Evolutionary conservation across 2,797 vertebrate genomes (phyloP).

Genomic region (Synanceia verrucosa): DNA sequence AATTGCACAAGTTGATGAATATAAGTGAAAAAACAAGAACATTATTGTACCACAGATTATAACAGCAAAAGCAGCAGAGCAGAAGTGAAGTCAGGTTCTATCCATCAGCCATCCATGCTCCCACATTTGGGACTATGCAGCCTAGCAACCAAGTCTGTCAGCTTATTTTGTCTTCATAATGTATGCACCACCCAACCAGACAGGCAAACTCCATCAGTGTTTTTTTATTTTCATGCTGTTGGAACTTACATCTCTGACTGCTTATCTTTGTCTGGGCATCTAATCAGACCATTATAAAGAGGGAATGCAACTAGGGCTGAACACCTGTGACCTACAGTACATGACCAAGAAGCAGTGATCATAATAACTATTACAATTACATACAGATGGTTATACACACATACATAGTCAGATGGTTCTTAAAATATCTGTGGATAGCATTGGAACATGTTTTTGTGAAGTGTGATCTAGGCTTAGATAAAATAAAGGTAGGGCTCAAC

Average conservation of each 20-base stretch:
- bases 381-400: background rate
- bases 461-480: background rate
- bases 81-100: constrained; percentile 25
- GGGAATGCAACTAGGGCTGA: background rate
- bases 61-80: constrained; percentile 13
- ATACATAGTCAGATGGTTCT: background rate
- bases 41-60: background rate
- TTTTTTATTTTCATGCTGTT: background rate
- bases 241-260: background rate
- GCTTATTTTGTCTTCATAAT: constrained; percentile 34
- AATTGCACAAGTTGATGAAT: constrained; percentile 1
- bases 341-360: background rate
- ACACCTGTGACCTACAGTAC: background rate
- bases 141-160: constrained; percentile 56
- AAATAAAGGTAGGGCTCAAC: background rate
- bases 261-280: background rate
- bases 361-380: background rate
- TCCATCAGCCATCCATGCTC: constrained; percentile 25
- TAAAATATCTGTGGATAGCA: background rate
- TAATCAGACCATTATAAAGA: background rate
- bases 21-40: background rate
- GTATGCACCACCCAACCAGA: constrained; percentile 17
- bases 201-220: constrained; percentile 6
- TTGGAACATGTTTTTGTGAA: background rate
- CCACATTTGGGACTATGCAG: constrained; percentile 34